Evolutionary conservation across 2,797 vertebrate genomes (phyloP).

Genomic region (Pseudochirops cupreus): DNA sequence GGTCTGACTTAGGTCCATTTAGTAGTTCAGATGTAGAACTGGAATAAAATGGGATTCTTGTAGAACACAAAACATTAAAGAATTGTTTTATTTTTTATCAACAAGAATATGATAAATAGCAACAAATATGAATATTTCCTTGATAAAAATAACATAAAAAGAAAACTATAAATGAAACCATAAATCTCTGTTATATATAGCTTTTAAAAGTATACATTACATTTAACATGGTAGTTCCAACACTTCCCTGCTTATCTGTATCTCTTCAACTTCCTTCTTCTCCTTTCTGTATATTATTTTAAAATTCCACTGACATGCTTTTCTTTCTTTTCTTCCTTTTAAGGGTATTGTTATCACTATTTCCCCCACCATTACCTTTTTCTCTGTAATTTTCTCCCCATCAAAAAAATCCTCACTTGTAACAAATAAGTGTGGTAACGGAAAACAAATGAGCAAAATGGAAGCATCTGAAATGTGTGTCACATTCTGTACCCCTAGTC

Average conservation of each 20-base stretch:
- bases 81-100: not conserved
- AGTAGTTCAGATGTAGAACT: not conserved
- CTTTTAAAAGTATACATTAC: not conserved
- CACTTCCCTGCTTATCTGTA: not conserved
- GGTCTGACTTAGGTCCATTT: not conserved
- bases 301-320: not conserved
- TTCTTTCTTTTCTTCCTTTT: not conserved
- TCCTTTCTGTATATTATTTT: not conserved
- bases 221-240: not conserved
- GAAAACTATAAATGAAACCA: not conserved
- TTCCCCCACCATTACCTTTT: not conserved
- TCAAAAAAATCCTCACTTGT: not conserved
- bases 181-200: not conserved
- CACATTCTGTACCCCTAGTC: not conserved
- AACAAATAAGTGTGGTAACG: too few species aligned
- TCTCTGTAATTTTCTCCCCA: not conserved
- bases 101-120: not conserved
- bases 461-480: not conserved
- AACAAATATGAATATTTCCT: not conserved
- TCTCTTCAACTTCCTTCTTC: not conserved
- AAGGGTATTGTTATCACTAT: not conserved
- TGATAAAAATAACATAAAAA: not conserved
- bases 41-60: not conserved
- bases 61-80: not conserved
- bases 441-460: not conserved